Conservation (phyloP, 2,113 vertebrate genomes). For the Corvus hawaiiensis region DNA sequence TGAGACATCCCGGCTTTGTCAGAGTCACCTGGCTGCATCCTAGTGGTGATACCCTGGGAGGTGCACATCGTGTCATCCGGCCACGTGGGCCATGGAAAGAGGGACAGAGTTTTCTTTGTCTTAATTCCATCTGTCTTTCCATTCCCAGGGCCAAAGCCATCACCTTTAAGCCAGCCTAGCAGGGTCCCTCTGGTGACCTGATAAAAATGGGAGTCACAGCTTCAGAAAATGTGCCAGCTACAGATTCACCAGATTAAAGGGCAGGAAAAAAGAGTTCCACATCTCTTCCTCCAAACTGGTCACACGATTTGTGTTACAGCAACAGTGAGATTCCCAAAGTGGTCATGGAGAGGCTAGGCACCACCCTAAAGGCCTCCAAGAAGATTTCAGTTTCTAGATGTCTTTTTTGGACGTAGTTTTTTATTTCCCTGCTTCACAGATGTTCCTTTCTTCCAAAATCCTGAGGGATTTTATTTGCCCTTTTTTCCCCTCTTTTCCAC, state of each 20-base stretch:
- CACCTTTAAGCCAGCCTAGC: not conserved
- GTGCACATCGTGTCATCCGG: fast-evolving
- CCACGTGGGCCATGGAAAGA: not conserved
- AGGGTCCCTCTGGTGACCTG: not conserved
- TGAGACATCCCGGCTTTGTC: not conserved
- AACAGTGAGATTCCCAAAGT: not conserved
- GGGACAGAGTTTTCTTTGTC: not conserved
- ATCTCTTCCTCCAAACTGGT: not conserved
- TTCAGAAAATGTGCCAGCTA: not conserved
- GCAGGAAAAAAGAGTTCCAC: not conserved
- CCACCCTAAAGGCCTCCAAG: not conserved
- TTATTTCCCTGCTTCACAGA: not conserved
- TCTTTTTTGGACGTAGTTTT: not conserved
- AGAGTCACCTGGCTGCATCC: not conserved
- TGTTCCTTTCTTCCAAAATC: not conserved
- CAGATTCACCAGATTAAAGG: not conserved
- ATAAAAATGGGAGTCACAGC: not conserved
- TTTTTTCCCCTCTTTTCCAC: not conserved
- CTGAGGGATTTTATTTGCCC: not conserved
- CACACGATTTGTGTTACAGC: not conserved
- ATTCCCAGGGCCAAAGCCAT: not conserved
- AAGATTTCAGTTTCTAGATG: not conserved
- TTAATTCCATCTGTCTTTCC: not conserved
- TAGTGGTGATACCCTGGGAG: not conserved
- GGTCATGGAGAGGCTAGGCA: fast-evolving